Percentiles rank a stretch among this genome's conserved stretches.
Evolutionary conservation across 2,113 vertebrate species (phyloP).

Genomic region (Cyanoliseus patagonus): DNA sequence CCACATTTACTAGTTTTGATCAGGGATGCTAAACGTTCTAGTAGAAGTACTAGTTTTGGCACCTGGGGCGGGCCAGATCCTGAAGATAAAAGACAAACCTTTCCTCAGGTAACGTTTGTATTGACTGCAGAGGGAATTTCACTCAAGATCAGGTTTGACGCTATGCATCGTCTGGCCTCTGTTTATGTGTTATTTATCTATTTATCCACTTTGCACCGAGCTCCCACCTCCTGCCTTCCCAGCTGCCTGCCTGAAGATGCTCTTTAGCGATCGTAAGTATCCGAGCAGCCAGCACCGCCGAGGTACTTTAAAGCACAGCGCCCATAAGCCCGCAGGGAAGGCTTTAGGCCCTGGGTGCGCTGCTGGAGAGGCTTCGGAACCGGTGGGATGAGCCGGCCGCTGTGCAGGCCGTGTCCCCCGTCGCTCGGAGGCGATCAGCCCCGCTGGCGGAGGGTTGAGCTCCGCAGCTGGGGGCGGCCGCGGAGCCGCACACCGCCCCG

Average conservation of each 20-base stretch:
- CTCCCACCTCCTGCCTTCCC: neutral
- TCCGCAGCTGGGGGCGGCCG: neutral
- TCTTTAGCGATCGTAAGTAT: fast-evolving
- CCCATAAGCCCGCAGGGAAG: fast-evolving
- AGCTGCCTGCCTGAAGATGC: too few relatives aligned
- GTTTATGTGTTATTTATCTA: neutral
- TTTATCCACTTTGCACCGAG: neutral
- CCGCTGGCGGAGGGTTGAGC: neutral
- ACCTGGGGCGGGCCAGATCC: neutral
- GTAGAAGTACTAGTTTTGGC: neutral
- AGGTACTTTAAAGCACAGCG: fast-evolving
- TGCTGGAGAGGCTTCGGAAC: neutral
- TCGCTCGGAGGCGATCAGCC: neutral
- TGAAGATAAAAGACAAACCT: neutral
- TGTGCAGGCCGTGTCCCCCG: neutral
- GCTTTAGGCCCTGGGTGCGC: neutral
- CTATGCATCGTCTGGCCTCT: fast-evolving
- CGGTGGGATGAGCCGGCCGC: fast-evolving
- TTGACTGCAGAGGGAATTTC: fast-evolving
- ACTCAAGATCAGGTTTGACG: fast-evolving
- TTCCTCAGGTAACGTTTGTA: fast-evolving
- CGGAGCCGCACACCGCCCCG: neutral
- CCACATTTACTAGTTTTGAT: neutral
- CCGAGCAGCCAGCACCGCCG: neutral
- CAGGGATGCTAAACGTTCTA: too few relatives aligned